phyloP scores from a whole-genome alignment of 2,797 vertebrate species.

The Chiloscyllium punctatum region DNA sequence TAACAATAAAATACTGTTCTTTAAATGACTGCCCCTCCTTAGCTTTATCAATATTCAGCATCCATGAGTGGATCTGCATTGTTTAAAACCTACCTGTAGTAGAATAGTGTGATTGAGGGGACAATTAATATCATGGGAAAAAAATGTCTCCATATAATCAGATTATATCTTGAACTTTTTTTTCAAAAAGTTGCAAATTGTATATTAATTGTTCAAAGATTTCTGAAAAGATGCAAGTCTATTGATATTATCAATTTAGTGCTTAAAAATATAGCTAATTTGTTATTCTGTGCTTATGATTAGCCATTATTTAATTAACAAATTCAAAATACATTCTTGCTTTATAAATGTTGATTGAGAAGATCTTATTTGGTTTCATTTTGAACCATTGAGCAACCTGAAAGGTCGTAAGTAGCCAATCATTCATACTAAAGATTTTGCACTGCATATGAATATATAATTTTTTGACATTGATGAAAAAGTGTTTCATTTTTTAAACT shows the following conservation, averaged over 20 bases:
- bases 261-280: not conserved
- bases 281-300: not conserved
- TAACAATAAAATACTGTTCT: not conserved
- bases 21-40: not conserved
- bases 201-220: not conserved
- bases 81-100: not conserved
- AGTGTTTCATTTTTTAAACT: not conserved
- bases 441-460: not conserved
- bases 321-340: not conserved
- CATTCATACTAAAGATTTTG: not conserved
- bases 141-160: not conserved
- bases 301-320: not conserved
- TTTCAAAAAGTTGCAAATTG: not conserved
- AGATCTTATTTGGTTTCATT: not conserved
- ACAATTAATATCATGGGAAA: not conserved
- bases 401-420: not conserved
- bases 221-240: not conserved
- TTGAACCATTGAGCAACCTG: not conserved
- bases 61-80: not conserved
- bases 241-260: not conserved
- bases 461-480: not conserved
- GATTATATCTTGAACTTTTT: not conserved
- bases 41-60: not conserved
- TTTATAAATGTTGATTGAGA: slow-evolving; percentile 13
- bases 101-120: not conserved